Evolutionary conservation across 2,113 vertebrate species (phyloP).

Genomic region (Eptesicus fuscus): DNA sequence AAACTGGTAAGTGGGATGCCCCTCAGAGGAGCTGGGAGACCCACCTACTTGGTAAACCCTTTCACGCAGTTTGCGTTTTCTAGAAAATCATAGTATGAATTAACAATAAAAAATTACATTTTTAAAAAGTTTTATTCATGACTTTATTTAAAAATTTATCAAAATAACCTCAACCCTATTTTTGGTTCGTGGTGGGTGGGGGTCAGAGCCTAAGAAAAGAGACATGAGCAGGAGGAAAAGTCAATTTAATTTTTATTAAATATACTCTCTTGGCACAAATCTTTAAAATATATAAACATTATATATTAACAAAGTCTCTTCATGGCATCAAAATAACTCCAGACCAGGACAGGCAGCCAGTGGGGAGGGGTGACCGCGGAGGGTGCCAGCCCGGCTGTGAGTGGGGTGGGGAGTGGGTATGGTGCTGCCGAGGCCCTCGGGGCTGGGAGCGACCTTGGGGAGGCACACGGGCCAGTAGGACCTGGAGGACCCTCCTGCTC

Average conservation of each 20-base stretch:
- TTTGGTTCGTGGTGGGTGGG: neutral
- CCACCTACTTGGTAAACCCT: neutral
- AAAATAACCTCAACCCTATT: neutral
- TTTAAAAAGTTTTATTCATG: neutral
- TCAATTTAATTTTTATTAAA: slow-evolving; percentile 82
- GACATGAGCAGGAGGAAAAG: neutral
- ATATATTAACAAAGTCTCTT: slow-evolving; percentile 82
- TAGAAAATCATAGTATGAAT: neutral
- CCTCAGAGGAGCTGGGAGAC: neutral
- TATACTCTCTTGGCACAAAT: slow-evolving; percentile 86
- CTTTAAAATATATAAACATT: slow-evolving; percentile 84
- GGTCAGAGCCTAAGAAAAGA: neutral
- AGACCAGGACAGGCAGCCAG: slow-evolving; percentile 54
- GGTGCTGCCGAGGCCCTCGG: neutral
- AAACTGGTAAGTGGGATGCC: neutral
- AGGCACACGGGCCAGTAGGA: neutral
- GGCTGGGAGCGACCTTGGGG: neutral
- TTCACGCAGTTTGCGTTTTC: neutral
- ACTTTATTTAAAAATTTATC: neutral
- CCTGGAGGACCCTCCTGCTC: neutral
- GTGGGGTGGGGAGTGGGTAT: neutral
- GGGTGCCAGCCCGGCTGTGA: neutral
- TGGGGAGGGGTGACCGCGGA: neutral
- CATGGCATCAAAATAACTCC: slow-evolving; percentile 83
- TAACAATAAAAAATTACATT: neutral